A percentile compares a stretch with the other conserved stretches of the same genome.
Evolutionary conservation across 2,113 vertebrate species (phyloP).

Genomic region (Toxotes chatareus): DNA sequence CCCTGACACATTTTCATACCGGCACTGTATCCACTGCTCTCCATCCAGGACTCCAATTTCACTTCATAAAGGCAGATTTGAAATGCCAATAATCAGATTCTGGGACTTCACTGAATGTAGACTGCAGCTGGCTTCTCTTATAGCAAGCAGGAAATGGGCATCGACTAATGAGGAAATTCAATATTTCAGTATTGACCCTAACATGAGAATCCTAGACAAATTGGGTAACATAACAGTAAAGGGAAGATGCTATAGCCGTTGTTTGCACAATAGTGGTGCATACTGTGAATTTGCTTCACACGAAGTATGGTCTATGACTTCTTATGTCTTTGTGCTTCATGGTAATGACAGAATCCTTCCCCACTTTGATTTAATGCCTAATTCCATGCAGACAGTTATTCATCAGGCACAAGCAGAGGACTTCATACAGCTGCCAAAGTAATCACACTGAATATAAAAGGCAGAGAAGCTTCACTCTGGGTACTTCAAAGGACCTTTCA

Average conservation of each 20-base stretch:
- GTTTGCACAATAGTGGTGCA: conserved; percentile 29
- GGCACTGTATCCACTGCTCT: conserved; percentile 6
- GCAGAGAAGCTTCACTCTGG: conserved; percentile 63
- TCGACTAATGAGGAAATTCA: conserved; percentile 47
- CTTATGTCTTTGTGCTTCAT: conserved; percentile 30
- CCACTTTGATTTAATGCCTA: conserved; percentile 61
- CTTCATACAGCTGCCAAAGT: conserved; percentile 72
- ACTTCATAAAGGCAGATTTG: conserved; percentile 46
- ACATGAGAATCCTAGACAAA: conserved; percentile 41
- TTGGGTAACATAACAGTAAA: conserved; percentile 9
- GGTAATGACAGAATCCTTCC: conserved; percentile 51
- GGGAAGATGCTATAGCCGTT: background rate
- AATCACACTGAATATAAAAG: conserved; percentile 75
- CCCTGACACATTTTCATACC: background rate
- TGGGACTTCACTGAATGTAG: conserved; percentile 38
- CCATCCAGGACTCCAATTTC: conserved; percentile 18
- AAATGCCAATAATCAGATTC: conserved; percentile 43
- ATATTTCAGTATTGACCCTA: conserved; percentile 55
- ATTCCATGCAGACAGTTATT: conserved; percentile 67
- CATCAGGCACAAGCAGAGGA: conserved; percentile 57
- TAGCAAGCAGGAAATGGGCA: conserved; percentile 59
- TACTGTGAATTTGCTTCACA: conserved; percentile 15
- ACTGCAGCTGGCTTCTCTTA: conserved; percentile 60
- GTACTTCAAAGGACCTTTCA: conserved; percentile 75
- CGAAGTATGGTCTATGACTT: conserved; percentile 10